A percentile compares a stretch with the other conserved stretches of the same genome.
phyloP scores from a whole-genome alignment of 2,797 vertebrate species.

The Lemur catta region DNA sequence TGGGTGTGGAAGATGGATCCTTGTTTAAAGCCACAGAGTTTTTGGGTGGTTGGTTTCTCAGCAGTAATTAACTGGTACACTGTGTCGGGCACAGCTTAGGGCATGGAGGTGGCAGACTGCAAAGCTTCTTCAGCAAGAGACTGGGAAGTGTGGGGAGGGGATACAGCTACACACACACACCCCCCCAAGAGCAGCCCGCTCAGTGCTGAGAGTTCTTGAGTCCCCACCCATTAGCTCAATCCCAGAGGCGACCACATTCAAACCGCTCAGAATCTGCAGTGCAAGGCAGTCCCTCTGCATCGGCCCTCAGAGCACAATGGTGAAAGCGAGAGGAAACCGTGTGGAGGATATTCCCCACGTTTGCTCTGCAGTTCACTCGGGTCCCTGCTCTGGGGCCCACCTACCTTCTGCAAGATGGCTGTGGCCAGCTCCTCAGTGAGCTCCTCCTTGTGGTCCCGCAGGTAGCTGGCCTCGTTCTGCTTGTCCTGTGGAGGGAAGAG shows the following conservation, averaged over 20 bases:
- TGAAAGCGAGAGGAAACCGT: accelerated
- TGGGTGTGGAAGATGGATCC: background rate
- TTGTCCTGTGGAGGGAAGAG: constrained; percentile 87
- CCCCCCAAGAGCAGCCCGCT: background rate
- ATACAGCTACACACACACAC: background rate
- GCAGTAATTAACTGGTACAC: background rate
- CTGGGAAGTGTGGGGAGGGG: background rate
- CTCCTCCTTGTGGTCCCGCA: constrained; percentile 95
- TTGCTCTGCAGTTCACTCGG: accelerated
- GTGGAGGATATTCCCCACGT: background rate
- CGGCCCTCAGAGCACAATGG: background rate
- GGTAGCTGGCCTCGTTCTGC: constrained; percentile 95
- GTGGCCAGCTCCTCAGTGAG: constrained; percentile 95
- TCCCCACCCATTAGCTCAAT: background rate
- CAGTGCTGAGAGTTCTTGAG: background rate
- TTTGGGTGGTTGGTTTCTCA: background rate
- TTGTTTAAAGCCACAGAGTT: background rate
- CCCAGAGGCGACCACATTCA: background rate
- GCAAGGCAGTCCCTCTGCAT: background rate
- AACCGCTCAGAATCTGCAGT: accelerated
- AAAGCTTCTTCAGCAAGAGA: background rate
- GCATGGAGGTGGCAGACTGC: background rate
- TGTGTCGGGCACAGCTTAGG: background rate
- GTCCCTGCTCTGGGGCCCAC: background rate
- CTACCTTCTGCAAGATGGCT: constrained; percentile 95